These are phyloP conservation scores for Lithophane ornitopus DNA, from an alignment of 2,888 invertebrate genomes.

Conservation along the genomic window DNA sequence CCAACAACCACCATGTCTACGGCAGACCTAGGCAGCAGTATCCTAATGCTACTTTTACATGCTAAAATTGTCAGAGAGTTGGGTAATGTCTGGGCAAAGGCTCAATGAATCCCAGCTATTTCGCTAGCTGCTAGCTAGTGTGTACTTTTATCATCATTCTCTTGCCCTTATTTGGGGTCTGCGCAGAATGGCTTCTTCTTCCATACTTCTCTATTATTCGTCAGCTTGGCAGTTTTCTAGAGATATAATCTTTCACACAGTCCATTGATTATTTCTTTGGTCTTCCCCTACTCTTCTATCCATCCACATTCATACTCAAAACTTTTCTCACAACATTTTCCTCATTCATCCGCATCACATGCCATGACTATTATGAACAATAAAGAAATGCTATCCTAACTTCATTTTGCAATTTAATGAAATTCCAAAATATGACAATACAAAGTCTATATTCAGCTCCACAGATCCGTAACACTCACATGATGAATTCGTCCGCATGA, in stretches of 20 bases:
- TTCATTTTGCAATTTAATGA: background rate
- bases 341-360: background rate
- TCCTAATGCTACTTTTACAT: background rate
- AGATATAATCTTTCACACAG: background rate
- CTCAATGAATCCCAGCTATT: background rate
- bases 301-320: background rate
- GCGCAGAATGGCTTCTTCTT: background rate
- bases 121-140: no score
- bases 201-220: background rate
- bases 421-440: background rate
- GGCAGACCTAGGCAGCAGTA: background rate
- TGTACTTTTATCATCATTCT: background rate
- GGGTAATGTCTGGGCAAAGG: no score
- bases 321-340: background rate
- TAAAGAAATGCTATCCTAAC: background rate
- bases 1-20: background rate
- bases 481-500: constrained; percentile 67
- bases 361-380: background rate
- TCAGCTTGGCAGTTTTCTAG: background rate
- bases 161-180: background rate
- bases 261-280: background rate
- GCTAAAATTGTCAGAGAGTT: background rate
- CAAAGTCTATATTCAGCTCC: constrained; percentile 24
- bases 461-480: constrained; percentile 32
- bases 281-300: background rate